phyloP scores from a whole-genome alignment of 1,140 invertebrate species.

The Marisa cornuarietis region DNA sequence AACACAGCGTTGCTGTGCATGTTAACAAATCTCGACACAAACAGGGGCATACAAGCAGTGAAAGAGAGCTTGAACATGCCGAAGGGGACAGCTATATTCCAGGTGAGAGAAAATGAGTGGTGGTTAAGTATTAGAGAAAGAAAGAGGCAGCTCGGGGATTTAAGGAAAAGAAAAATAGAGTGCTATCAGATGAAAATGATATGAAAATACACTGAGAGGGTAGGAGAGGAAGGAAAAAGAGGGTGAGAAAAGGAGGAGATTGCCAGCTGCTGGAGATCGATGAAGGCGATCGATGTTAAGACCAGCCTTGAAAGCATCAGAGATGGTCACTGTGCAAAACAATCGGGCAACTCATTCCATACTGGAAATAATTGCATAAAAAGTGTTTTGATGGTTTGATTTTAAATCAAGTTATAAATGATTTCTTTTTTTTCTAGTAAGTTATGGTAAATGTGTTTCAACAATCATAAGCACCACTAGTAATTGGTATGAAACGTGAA shows the following conservation, averaged over 20 bases:
- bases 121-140: background rate
- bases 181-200: background rate
- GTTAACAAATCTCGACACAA: conserved; percentile 26
- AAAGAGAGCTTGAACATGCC: conserved; percentile 27
- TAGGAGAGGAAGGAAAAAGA: background rate
- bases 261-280: background rate
- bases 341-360: background rate
- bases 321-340: background rate
- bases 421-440: background rate
- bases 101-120: conserved; percentile 32
- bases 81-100: conserved; percentile 52
- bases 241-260: background rate
- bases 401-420: background rate
- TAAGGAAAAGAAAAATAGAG: background rate
- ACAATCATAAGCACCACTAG: background rate
- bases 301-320: background rate
- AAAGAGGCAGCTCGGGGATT: background rate
- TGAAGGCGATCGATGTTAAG: background rate
- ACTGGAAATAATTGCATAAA: background rate
- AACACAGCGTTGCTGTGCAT: conserved; percentile 39
- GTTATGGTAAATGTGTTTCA: too few relatives aligned
- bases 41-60: conserved; percentile 5
- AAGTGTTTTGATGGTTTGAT: background rate
- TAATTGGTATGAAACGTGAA: background rate
- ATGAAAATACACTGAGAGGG: background rate